phyloP scores from a whole-genome alignment of 2,113 vertebrate genomes.

The Gymnorhina tibicen region DNA sequence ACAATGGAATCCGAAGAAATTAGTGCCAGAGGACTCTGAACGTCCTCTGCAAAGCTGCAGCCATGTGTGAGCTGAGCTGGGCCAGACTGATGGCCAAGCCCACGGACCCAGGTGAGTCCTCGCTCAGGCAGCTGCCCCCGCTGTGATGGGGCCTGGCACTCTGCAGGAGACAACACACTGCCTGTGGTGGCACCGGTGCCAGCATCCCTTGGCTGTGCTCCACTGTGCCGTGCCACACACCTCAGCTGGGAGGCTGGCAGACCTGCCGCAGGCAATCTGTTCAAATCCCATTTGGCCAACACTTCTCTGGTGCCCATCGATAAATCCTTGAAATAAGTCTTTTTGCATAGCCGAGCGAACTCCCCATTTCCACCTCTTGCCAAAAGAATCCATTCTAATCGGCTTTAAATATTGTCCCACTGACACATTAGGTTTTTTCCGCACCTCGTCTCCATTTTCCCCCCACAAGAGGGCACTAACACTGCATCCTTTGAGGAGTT shows the following conservation, averaged over 20 bases:
- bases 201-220: not conserved
- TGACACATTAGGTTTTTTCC: not conserved
- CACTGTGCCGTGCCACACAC: accelerated
- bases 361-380: not conserved
- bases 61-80: not conserved
- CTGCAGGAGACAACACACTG: not conserved
- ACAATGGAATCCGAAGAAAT: not conserved
- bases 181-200: accelerated
- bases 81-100: not conserved
- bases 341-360: not conserved
- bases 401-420: not conserved
- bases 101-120: accelerated
- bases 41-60: not conserved
- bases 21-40: not conserved
- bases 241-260: accelerated
- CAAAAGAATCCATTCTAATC: not conserved
- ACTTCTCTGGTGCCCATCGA: not conserved
- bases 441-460: not conserved
- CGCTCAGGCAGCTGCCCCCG: accelerated
- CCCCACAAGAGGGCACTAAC: constrained; percentile 74
- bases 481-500: constrained; percentile 32
- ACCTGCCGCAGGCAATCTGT: not conserved
- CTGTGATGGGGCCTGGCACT: not conserved
- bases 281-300: not conserved
- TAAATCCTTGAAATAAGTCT: not conserved